Conservation (phyloP, 35 echinoderm and acorn worm species). For the Heliocidaris tuberculata region DNA sequence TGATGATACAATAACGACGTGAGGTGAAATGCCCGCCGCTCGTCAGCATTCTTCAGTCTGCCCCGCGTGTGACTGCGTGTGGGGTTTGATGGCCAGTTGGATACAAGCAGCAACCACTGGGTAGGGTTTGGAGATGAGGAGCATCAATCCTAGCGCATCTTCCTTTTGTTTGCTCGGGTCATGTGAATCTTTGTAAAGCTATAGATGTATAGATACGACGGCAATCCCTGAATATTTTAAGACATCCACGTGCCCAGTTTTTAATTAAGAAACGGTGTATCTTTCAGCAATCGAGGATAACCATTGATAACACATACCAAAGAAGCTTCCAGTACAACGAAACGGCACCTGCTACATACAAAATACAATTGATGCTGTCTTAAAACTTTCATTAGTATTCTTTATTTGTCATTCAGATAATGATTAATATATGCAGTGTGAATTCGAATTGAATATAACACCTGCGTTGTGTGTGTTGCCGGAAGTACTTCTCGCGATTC, state of each 20-base stretch:
- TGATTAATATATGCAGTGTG: not conserved
- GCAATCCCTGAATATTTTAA: not conserved
- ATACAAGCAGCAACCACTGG: not conserved
- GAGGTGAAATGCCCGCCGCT: conserved; percentile 13
- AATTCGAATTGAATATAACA: not conserved
- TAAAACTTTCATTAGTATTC: not conserved
- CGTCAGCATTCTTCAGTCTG: conserved; percentile 8
- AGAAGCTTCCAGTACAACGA: no score
- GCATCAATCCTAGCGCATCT: not conserved
- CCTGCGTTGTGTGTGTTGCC: not conserved
- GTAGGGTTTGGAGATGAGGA: not conserved
- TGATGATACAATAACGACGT: conserved; percentile 17
- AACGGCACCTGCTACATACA: not conserved
- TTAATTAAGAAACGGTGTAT: not conserved
- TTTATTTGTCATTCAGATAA: not conserved
- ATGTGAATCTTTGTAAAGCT: no score
- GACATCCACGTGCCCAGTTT: not conserved
- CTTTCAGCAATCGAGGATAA: not conserved
- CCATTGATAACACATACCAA: not conserved
- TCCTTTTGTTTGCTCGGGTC: no score
- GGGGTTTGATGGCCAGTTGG: not conserved
- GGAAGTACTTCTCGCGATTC: not conserved
- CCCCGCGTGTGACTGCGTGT: not conserved
- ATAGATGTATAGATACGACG: not conserved
- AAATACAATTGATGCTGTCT: not conserved